These are phyloP conservation scores for Cyanoderma ruficeps DNA, from an alignment of 2,113 vertebrate genomes.

Conservation along the genomic window DNA sequence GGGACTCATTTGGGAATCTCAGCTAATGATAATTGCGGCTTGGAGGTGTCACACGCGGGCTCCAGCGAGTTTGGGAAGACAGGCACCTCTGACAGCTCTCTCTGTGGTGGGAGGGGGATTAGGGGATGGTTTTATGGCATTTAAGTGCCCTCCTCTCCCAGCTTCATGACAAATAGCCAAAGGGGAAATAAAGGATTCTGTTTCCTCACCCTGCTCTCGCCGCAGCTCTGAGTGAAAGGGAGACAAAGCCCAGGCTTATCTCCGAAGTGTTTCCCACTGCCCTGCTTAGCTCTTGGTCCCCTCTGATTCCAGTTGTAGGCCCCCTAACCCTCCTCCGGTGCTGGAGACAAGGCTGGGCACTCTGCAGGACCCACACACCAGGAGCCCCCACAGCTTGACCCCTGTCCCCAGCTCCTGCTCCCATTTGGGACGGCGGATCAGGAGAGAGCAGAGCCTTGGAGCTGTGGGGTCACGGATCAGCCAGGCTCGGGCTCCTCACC, in stretches of 20 bases:
- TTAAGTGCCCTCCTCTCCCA: neutral
- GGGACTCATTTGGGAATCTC: neutral
- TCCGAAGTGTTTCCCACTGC: neutral
- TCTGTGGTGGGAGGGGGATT: neutral
- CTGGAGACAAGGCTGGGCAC: neutral
- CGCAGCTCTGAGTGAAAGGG: neutral
- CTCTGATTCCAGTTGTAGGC: neutral
- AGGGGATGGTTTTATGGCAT: neutral
- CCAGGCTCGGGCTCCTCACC: neutral
- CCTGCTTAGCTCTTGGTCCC: neutral
- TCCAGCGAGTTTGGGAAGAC: neutral
- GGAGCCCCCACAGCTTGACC: neutral
- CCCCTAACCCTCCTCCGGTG: neutral
- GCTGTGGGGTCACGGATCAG: neutral
- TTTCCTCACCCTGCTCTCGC: neutral
- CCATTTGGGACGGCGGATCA: too few species aligned
- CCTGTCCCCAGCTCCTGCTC: neutral
- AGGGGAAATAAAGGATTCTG: neutral
- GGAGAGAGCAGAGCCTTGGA: neutral
- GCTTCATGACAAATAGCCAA: neutral
- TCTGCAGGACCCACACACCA: accelerated
- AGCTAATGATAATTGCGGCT: neutral
- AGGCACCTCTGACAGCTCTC: neutral
- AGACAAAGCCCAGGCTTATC: conserved; percentile 7
- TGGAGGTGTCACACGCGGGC: neutral